Base-by-base conservation (phyloP, 2,888 invertebrate genomes). In the Rugalucina vietnamica region DNA sequence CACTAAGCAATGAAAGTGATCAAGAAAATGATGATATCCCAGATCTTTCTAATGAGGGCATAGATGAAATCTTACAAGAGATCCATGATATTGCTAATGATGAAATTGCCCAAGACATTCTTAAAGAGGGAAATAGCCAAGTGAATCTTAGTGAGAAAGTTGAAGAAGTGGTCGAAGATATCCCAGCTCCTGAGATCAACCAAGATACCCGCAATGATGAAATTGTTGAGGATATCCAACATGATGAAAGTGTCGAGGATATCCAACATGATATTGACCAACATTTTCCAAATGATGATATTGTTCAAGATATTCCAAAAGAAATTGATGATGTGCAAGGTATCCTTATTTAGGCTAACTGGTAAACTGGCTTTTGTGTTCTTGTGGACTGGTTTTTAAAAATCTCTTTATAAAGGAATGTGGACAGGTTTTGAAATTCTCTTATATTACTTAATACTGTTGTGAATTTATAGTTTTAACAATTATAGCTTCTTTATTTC, bases 21-120 rank as follows among this genome's bases (percentile, higher is more conserved):
- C 27, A 60, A 29, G 60, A 60, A 27, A 24, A 27, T 8, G 60
- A 29, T 60, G 60, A 60, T 27, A 50, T 34, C 3, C 74, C 80
- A n/a, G 77, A 69, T 21, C 83, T 83, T 39, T 89, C 88, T 82
- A 87, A 89, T 71, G 82, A 74, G 24, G 89, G 90, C 71, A 91
- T 91, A 89, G 90, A 90, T 4, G 71, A 84, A 57, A 90, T 91
- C 79, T 89, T 90, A 18, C 87, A 90, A 69, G 54, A 54, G 54
- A 24, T 24, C 29, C 29, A n/a, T n/a, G n/a, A n/a, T n/a, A n/a
- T n/a, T n/a, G n/a, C n/a, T n/a, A n/a, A n/a, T n/a, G n/a, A n/a
- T n/a, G n/a, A n/a, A n/a, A n/a, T n/a, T n/a, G n/a, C n/a, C n/a
- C n/a, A n/a, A n/a, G n/a, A n/a, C n/a, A n/a, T n/a, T n/a, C n/a